A percentile compares a stretch with the other conserved stretches of the same genome.
These are phyloP conservation scores for Nematolebias whitei DNA, from an alignment of 2,113 vertebrate species.

Conservation along the genomic window DNA sequence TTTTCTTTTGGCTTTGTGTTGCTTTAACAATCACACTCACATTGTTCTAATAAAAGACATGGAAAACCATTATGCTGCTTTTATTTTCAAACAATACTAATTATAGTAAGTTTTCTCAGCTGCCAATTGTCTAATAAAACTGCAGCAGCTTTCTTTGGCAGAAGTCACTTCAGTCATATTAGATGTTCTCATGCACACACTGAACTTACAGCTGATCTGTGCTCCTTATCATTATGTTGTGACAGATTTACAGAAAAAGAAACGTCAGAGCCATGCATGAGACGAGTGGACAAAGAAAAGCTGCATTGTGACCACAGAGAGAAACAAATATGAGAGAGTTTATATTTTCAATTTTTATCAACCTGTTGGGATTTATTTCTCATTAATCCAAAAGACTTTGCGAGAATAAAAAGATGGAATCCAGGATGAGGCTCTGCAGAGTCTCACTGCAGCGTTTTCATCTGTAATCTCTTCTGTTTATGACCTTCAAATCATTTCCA, in stretches of 20 bases:
- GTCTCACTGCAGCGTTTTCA: neutral
- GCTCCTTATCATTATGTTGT: conserved; percentile 5
- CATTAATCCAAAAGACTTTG: conserved; percentile 63
- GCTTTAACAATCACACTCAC: conserved; percentile 13
- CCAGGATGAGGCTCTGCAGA: conserved; percentile 4
- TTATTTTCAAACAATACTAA: conserved; percentile 16
- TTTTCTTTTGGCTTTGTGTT: conserved; percentile 18
- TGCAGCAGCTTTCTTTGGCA: conserved; percentile 10
- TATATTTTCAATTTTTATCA: conserved; percentile 38
- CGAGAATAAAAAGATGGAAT: conserved; percentile 26
- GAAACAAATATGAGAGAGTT: conserved; percentile 44
- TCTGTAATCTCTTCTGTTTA: conserved; percentile 13
- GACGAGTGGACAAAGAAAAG: conserved; percentile 52
- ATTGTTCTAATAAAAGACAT: neutral
- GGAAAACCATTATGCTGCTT: conserved; percentile 1
- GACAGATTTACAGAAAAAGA: conserved; percentile 2
- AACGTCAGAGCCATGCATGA: conserved; percentile 25
- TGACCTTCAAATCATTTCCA: conserved; percentile 21
- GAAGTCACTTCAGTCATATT: conserved; percentile 17
- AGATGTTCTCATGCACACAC: neutral
- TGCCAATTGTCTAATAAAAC: conserved; percentile 2
- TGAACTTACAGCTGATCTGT: conserved; percentile 15
- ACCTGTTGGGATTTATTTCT: conserved; percentile 55
- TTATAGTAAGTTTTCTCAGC: conserved; percentile 17
- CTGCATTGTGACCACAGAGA: conserved; percentile 32